Evolutionary conservation across 2,888 invertebrate genomes (phyloP), one percentile per base, ranked within the genome.

Genomic region (Deladenus siricidicola): DNA sequence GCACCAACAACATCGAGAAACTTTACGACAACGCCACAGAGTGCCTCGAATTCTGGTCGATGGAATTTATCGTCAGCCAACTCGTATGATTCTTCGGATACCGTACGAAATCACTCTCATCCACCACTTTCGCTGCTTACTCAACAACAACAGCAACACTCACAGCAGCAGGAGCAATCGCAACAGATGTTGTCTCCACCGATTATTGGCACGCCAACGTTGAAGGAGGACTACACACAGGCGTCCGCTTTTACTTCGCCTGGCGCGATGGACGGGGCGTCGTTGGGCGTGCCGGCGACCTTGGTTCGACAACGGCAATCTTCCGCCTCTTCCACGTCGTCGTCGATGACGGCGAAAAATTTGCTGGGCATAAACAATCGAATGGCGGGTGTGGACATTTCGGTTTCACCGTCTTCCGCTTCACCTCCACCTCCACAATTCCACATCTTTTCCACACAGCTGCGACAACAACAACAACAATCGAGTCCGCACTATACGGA

Each of bases 71-170:
- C 39, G 52, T 39, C 52, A 39, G 39, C 34, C 52, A 23, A 24
- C 52, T 6, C 39, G 10, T n/a, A 29, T 21, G 42, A 39, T 4
- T 8, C 52, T 19, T 52, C n/a, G n/a, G n/a, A n/a, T n/a, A n/a
- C 45, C 19, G 45, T 45, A 21, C 45, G 6, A 6, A 45, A 48
- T 42, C 49, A 34, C 39, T 49, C 39, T n/a, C 43, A 43, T 21
- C 55, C 43, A 19, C 58, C n/a, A 14, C 51, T 19, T 4, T 21
- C 3, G n/a, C 23, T 28, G 23, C 42, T 19, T 42, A n/a, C 24
- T 43, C 59, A 43, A 29, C 62, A 23, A 2, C 62, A 49, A 21
- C 57, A n/a, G 24, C 63, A 49, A 30, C 50, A 29, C n/a, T 45
- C 10, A 26, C 60, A 28, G 49, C 59, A 43, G 53, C 62, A 6